Evolutionary conservation across 2,888 invertebrate genomes (phyloP).

Genomic region (Hypomecis atomaria): DNA sequence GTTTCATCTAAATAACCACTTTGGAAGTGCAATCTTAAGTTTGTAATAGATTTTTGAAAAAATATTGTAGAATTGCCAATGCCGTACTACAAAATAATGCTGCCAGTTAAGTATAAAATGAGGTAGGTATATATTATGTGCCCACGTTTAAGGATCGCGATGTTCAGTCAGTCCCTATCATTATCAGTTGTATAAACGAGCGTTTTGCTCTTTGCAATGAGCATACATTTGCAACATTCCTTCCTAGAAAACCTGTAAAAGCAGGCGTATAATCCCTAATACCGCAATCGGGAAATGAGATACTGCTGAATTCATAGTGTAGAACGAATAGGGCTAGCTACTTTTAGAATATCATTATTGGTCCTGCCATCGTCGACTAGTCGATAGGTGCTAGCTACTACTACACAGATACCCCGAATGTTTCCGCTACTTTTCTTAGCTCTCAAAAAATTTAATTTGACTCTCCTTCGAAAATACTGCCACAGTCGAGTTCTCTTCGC

Average conservation of each 20-base stretch:
- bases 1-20: constrained; percentile 13
- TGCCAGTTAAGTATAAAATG: no score
- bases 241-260: constrained; percentile 39
- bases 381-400: no score
- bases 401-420: no score
- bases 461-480: no score
- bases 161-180: constrained; percentile 22
- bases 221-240: constrained; percentile 39
- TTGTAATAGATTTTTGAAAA: background rate
- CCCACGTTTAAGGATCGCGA: constrained; percentile 12
- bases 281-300: constrained; percentile 57
- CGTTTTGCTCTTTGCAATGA: constrained; percentile 38
- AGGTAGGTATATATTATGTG: background rate
- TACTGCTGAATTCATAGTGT: constrained; percentile 20
- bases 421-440: no score
- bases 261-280: constrained; percentile 44
- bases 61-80: background rate
- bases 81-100: no score
- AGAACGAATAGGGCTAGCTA: constrained; percentile 13
- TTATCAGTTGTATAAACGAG: constrained; percentile 38
- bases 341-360: no score
- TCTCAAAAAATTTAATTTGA: no score
- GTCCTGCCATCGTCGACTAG: no score
- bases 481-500: no score
- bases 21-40: background rate